Evolutionary conservation across 2,888 invertebrate species (phyloP).

Genomic region (Ormyrus rosae): DNA sequence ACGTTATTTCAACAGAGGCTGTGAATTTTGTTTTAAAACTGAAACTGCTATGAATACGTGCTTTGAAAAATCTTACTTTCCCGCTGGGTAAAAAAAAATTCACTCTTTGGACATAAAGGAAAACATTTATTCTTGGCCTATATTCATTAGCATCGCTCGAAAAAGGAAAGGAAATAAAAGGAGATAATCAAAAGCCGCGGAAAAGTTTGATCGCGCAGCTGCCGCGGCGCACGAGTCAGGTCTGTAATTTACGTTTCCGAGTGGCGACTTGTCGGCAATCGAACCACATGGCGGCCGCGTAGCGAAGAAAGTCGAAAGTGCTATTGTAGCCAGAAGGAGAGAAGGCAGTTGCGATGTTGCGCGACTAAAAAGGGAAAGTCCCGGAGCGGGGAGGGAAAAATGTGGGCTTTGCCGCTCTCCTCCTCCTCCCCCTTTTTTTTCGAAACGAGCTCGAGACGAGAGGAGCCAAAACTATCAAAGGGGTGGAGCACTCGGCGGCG

Average conservation of each 20-base stretch:
- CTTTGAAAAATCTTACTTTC: too few relatives aligned
- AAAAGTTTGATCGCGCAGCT: constrained; percentile 26
- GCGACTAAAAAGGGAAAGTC: constrained; percentile 14
- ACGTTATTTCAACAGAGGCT: too few relatives aligned
- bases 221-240: not conserved
- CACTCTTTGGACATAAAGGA: too few relatives aligned
- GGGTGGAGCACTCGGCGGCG: constrained; percentile 34
- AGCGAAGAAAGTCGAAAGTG: too few relatives aligned
- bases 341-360: too few relatives aligned
- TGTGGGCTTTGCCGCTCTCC: too few relatives aligned
- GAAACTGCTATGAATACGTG: too few relatives aligned
- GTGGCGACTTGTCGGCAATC: constrained; percentile 43
- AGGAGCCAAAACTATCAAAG: constrained; percentile 25
- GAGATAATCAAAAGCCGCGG: not conserved
- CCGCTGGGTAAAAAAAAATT: too few relatives aligned
- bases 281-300: constrained; percentile 31
- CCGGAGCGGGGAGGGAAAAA: not conserved
- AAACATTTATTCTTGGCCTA: constrained; percentile 6
- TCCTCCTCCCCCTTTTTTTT: too few relatives aligned
- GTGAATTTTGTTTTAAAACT: too few relatives aligned
- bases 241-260: constrained; percentile 28
- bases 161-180: constrained; percentile 4
- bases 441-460: not conserved
- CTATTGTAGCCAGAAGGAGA: too few relatives aligned
- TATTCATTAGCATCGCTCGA: constrained; percentile 16